phyloP scores from a whole-genome alignment of 2,888 invertebrate genomes.

The Acronicta psi region DNA sequence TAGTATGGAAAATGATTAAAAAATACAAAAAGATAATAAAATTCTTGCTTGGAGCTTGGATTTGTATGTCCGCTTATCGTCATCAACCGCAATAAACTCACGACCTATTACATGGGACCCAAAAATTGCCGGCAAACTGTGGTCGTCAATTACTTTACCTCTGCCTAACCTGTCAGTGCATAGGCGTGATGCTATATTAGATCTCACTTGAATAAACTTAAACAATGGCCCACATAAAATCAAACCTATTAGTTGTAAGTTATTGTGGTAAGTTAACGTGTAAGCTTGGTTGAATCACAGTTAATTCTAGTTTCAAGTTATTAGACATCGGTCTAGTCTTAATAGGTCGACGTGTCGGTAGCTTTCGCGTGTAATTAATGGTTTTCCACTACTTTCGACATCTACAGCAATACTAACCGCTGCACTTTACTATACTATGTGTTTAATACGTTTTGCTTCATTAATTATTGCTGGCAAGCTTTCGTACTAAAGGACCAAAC shows the following conservation, averaged over 20 bases:
- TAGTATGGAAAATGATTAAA: no score
- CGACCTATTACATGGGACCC: no score
- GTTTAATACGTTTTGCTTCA: not conserved
- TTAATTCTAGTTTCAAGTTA: slow-evolving; percentile 41
- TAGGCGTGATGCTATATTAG: no score
- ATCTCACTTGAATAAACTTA: not conserved
- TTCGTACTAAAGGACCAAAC: not conserved
- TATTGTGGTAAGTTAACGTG: slow-evolving; percentile 21
- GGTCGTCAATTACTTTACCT: no score
- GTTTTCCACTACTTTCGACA: slow-evolving; percentile 60
- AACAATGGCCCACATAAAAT: slow-evolving; percentile 12
- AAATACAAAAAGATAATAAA: no score
- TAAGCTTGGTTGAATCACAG: slow-evolving; percentile 33
- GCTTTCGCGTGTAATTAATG: slow-evolving; percentile 64
- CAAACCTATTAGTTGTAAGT: slow-evolving; percentile 1
- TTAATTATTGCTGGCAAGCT: not conserved
- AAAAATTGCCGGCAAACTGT: no score
- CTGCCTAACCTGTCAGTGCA: no score
- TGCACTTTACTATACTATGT: not conserved
- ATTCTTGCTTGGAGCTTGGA: no score
- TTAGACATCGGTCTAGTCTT: slow-evolving; percentile 48
- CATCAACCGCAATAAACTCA: no score
- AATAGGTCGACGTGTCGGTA: slow-evolving; percentile 45
- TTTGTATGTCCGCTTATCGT: no score
- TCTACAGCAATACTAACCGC: slow-evolving; percentile 16